Evolutionary conservation across 35 echinoderm and acorn worm genomes (phyloP).

Genomic region (Apostichopus parvimensis): DNA sequence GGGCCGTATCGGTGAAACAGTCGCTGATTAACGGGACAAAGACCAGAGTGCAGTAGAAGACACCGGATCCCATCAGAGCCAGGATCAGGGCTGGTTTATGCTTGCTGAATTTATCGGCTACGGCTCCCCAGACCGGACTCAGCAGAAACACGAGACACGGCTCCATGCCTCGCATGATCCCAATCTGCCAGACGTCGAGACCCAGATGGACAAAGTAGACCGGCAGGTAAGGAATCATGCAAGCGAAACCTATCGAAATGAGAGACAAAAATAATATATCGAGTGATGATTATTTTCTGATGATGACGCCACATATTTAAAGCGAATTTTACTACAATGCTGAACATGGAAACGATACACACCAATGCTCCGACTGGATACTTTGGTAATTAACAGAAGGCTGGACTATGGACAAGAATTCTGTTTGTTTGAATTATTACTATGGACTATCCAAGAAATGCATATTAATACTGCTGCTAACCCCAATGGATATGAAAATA

Average conservation of each 20-base stretch:
- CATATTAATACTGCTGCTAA: too few species aligned
- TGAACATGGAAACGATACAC: too few species aligned
- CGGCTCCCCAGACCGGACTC: constrained; percentile 80
- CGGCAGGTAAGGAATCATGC: constrained; percentile 80
- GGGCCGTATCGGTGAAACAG: constrained; percentile 12
- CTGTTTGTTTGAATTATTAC: too few species aligned
- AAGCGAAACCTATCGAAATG: constrained; percentile 63
- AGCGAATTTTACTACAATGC: too few species aligned
- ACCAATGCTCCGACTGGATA: too few species aligned
- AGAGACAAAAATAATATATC: constrained; percentile 10
- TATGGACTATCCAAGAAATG: too few species aligned
- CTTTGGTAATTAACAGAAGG: too few species aligned
- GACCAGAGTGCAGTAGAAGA: constrained; percentile 72
- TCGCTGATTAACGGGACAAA: constrained; percentile 62
- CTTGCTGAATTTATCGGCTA: constrained; percentile 85
- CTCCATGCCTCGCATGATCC: constrained; percentile 86
- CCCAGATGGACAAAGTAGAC: constrained; percentile 80
- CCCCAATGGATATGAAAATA: too few species aligned
- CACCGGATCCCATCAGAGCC: constrained; percentile 51
- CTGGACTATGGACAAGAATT: too few species aligned
- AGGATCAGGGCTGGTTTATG: constrained; percentile 70
- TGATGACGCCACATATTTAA: too few species aligned
- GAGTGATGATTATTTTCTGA: too few species aligned
- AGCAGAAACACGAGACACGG: constrained; percentile 69
- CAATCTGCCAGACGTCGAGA: constrained; percentile 68